A percentile compares a stretch with the other conserved stretches of the same genome.
phyloP scores from a whole-genome alignment of 2,113 vertebrate species.

The Colistium nudipinnis region DNA sequence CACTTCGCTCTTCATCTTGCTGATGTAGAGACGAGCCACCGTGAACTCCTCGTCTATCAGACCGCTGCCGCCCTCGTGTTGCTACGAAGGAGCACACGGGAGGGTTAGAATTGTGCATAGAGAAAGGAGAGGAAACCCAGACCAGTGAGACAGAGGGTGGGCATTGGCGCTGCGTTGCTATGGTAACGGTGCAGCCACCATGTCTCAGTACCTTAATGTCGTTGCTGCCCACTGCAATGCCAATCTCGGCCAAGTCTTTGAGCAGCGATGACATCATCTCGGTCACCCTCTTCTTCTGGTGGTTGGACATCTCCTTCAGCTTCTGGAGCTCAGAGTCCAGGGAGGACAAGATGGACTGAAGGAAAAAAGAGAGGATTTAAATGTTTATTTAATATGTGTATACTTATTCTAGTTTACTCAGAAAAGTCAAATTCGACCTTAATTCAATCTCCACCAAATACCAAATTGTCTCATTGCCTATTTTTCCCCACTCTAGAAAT shows the following conservation, averaged over 20 bases:
- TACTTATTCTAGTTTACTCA: too few species aligned
- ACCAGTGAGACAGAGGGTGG: not conserved
- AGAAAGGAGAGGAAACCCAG: not conserved
- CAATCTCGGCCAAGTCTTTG: slow-evolving; percentile 96
- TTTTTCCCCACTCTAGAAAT: too few species aligned
- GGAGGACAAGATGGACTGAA: slow-evolving; percentile 89
- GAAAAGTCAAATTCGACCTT: too few species aligned
- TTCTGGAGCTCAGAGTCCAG: slow-evolving; percentile 98
- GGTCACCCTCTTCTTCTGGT: slow-evolving; percentile 95
- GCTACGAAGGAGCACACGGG: slow-evolving; percentile 66
- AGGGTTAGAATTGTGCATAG: not conserved
- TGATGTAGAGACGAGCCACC: slow-evolving; percentile 94
- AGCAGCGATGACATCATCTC: slow-evolving; percentile 98
- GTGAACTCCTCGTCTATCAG: slow-evolving; percentile 98
- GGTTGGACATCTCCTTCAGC: slow-evolving; percentile 98
- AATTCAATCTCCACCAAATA: too few species aligned
- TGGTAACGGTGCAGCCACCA: not conserved
- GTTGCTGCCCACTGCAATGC: slow-evolving; percentile 96
- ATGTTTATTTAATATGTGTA: not conserved
- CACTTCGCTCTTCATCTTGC: slow-evolving; percentile 98
- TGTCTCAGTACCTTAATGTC: slow-evolving; percentile 90
- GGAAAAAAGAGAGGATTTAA: slow-evolving; percentile 12
- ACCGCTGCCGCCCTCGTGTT: slow-evolving; percentile 93
- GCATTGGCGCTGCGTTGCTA: not conserved
- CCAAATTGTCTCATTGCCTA: too few species aligned